Base-by-base conservation (phyloP, 2,888 invertebrate species). In the Oxystoma pomonae region DNA sequence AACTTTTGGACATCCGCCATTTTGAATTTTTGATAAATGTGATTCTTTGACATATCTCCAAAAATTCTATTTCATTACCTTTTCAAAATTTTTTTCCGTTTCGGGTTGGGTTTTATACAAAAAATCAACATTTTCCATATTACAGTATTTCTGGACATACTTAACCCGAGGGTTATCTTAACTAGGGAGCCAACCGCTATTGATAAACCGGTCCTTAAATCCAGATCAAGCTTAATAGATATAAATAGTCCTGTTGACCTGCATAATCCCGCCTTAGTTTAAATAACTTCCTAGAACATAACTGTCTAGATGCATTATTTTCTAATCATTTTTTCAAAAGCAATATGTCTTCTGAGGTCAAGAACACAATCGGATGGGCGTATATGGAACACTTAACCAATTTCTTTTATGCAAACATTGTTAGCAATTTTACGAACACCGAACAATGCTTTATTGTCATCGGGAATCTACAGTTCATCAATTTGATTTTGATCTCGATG, bases 311-410 rank as follows among this genome's bases (percentile, higher is more conserved):
- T 12, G 35, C 3, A 35, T 35, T 35, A 35, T 35, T 35, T 35
- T 35, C 35, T 35, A 35, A 35, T 35, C 3, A 3, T 35, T 35
- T 35, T 35, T 35, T 12, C 5, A 35, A 35, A 35, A 35, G 35
- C 12, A 35, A 35, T 35, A 35, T 35, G 35, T 35, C 35, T 35
- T n/a, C 63, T 63, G 60, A 63, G 63, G 63, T 63, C 63, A 63
- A 55, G 55, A 35, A 63, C 53, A 63, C 63, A 63, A 63, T 63
- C 63, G 63, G 63, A 60, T 63, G 63, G 63, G 63, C 63, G 63
- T 63, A 63, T 60, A 63, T 63, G 63, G 35, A 35, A 35, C 35
- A 35, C 35, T 35, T 35, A 35, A 35, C 5, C 35, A 35, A 35
- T 35, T 35, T 35, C 35, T 12, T 35, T 35, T 35, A 35, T 35